A percentile compares a stretch with the other conserved stretches of the same genome.
Conservation (phyloP, 2,797 vertebrate genomes). For the Poecilia velifera region DNA sequence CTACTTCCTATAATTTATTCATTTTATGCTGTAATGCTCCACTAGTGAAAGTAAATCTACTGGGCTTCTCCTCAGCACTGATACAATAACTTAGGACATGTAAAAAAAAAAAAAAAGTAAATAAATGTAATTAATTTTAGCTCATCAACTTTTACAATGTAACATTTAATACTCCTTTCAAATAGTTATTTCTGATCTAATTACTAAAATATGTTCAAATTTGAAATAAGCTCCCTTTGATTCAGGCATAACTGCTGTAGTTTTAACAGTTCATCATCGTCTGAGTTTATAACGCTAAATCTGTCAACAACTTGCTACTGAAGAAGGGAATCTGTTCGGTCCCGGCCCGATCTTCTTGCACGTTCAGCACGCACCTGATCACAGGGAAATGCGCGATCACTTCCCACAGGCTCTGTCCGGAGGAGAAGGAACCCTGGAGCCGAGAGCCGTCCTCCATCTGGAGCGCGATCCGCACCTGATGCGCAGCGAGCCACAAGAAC, state of each 20-base stretch:
- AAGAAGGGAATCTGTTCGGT: background rate
- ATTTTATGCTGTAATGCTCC: too few species aligned
- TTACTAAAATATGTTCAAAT: background rate
- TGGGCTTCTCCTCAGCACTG: too few species aligned
- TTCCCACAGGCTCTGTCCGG: slow-evolving; percentile 90
- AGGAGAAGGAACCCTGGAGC: slow-evolving; percentile 87
- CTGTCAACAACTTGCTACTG: background rate
- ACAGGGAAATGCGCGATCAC: slow-evolving; percentile 87
- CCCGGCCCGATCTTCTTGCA: background rate
- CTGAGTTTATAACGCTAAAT: background rate
- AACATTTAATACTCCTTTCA: background rate
- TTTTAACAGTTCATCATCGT: background rate
- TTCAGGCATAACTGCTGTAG: background rate
- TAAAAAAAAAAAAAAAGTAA: too few species aligned
- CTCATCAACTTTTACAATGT: background rate
- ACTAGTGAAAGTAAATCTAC: too few species aligned
- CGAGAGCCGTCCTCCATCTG: slow-evolving; percentile 91
- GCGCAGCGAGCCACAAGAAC: slow-evolving; percentile 17
- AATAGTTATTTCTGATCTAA: background rate
- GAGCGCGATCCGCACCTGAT: slow-evolving; percentile 89
- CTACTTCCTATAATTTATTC: background rate
- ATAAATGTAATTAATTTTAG: background rate
- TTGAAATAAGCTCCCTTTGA: background rate
- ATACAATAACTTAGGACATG: too few species aligned
- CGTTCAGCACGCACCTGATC: slow-evolving; percentile 82